Evolutionary conservation across 2,113 vertebrate species (phyloP).

Genomic region (Monarcha castaneiventris): DNA sequence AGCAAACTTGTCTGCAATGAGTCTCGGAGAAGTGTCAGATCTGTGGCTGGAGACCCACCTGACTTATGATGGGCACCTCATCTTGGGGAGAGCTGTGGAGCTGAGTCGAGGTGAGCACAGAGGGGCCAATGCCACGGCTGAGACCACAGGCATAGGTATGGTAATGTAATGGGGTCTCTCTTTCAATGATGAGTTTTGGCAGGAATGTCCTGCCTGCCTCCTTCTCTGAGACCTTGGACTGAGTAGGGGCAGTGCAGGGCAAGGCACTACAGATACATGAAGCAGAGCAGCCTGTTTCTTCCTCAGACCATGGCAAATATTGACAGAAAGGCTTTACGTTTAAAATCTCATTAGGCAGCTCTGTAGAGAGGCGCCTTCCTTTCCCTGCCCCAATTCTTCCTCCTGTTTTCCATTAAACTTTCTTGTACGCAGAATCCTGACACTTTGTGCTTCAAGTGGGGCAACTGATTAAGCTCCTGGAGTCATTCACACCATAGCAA

Average conservation of each 20-base stretch:
- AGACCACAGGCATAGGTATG: not conserved
- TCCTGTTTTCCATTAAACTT: not conserved
- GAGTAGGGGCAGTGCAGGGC: not conserved
- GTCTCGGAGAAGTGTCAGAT: not conserved
- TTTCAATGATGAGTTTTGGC: not conserved
- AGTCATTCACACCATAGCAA: not conserved
- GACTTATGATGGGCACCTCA: not conserved
- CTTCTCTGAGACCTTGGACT: not conserved
- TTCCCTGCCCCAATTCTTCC: not conserved
- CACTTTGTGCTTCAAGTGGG: not conserved
- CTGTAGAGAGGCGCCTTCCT: not conserved
- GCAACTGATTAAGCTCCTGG: not conserved
- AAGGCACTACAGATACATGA: not conserved
- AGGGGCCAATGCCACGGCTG: fast-evolving
- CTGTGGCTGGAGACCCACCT: not conserved
- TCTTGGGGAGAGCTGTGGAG: not conserved
- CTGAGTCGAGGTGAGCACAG: not conserved
- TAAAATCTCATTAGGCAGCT: not conserved
- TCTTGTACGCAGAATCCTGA: not conserved
- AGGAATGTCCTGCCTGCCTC: not conserved
- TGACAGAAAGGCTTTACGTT: not conserved
- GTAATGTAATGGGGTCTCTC: not conserved
- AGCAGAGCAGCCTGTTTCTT: not conserved
- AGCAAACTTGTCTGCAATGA: not conserved
- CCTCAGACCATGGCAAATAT: not conserved